phyloP scores from a whole-genome alignment of 2,888 invertebrate genomes.

The Andrena trimmerana region DNA sequence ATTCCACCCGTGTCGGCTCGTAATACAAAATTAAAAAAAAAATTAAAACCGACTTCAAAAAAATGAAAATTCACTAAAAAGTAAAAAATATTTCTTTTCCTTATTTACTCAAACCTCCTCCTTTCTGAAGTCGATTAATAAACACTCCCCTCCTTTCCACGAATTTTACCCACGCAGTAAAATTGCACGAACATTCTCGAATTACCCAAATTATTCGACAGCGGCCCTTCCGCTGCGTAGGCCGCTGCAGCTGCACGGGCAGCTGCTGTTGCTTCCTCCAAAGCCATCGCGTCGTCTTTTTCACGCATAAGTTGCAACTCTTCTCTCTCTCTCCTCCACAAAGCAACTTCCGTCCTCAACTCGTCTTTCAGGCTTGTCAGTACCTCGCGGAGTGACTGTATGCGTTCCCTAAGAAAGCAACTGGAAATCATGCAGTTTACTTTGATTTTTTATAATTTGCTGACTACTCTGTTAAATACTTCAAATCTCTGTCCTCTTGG shows the following conservation, averaged over 20 bases:
- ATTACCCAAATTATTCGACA: slow-evolving; percentile 72
- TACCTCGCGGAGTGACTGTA: slow-evolving; percentile 75
- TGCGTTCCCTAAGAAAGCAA: slow-evolving; percentile 75
- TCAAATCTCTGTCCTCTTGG: slow-evolving; percentile 27
- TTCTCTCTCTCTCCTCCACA: slow-evolving; percentile 82
- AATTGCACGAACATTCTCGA: neutral
- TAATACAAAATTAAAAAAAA: too few relatives aligned
- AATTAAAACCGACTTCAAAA: too few relatives aligned
- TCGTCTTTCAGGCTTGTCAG: slow-evolving; percentile 78
- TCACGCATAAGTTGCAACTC: slow-evolving; percentile 73
- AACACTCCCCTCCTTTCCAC: too few relatives aligned
- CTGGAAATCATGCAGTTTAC: slow-evolving; percentile 50
- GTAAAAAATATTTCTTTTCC: too few relatives aligned
- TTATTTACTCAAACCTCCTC: too few relatives aligned
- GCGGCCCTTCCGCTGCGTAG: slow-evolving; percentile 75
- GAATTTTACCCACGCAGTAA: too few relatives aligned
- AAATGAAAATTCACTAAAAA: too few relatives aligned
- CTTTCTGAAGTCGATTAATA: too few relatives aligned
- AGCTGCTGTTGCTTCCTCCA: slow-evolving; percentile 77
- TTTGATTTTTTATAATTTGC: neutral
- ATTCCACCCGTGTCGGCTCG: too few relatives aligned
- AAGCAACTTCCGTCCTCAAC: slow-evolving; percentile 77
- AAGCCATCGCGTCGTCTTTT: slow-evolving; percentile 65
- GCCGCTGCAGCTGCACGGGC: slow-evolving; percentile 76
- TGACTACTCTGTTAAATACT: slow-evolving; percentile 15